Conservation (phyloP, 92 coral and sea anemone species). For the Epizoanthus stellaris region DNA sequence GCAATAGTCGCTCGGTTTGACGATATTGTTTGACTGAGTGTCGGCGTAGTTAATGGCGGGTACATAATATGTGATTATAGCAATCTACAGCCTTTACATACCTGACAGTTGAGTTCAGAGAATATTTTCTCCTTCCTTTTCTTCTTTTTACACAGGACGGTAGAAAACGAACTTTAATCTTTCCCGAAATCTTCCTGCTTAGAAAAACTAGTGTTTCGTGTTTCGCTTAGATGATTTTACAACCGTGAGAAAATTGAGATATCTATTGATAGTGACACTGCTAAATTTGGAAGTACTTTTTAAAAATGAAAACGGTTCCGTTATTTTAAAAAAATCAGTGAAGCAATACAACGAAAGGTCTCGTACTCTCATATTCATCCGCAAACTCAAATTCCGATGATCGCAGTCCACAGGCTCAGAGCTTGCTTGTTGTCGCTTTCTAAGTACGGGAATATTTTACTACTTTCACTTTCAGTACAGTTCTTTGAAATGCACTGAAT, state of each 20-base stretch:
- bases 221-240: neutral
- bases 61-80: neutral
- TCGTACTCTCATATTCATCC: neutral
- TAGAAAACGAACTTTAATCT: neutral
- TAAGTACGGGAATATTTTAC: no score
- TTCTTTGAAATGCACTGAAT: no score
- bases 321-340: neutral
- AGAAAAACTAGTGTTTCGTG: slow-evolving; percentile 12
- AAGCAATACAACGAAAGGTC: slow-evolving; percentile 14
- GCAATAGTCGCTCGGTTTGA: neutral
- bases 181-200: neutral
- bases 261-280: neutral
- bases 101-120: neutral
- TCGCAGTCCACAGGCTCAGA: slow-evolving; percentile 16
- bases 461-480: no score
- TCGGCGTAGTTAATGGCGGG: neutral
- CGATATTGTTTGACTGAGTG: neutral
- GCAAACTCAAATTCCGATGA: neutral
- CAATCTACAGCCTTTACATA: slow-evolving; percentile 20
- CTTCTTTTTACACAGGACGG: no score
- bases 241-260: slow-evolving; percentile 24
- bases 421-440: neutral
- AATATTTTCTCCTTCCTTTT: neutral
- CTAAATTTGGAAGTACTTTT: slow-evolving; percentile 34
- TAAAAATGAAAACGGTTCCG: slow-evolving; percentile 11